These are phyloP conservation scores for Nesidiocoris tenuis DNA, from an alignment of 2,888 invertebrate species.

Conservation along the genomic window DNA sequence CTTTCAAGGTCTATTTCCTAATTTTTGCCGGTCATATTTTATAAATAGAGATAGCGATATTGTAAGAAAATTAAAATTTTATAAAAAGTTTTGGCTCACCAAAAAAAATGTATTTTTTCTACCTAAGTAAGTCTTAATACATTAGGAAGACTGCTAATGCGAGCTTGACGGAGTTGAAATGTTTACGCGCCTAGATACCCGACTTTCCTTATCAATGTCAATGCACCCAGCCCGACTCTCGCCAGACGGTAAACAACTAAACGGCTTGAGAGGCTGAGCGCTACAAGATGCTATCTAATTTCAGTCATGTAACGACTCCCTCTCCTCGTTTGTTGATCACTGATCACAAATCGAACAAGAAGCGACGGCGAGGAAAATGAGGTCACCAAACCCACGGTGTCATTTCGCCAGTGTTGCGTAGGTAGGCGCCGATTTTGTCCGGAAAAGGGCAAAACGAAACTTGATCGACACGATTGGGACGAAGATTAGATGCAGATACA, in stretches of 20 bases:
- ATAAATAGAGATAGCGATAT: too few relatives aligned
- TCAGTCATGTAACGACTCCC: not conserved
- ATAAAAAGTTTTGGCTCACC: too few relatives aligned
- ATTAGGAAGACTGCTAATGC: too few relatives aligned
- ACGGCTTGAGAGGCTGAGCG: not conserved
- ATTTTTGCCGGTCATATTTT: too few relatives aligned
- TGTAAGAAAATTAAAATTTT: too few relatives aligned
- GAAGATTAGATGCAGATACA: too few relatives aligned
- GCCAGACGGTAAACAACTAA: slow-evolving; percentile 8
- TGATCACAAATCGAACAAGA: not conserved
- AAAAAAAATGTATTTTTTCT: too few relatives aligned
- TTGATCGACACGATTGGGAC: too few relatives aligned
- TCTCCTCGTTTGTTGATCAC: not conserved
- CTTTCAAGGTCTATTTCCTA: too few relatives aligned
- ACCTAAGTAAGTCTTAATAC: too few relatives aligned
- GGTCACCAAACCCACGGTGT: not conserved
- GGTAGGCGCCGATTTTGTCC: not conserved
- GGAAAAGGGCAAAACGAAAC: not conserved
- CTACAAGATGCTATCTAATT: slow-evolving; percentile 9
- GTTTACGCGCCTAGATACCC: not conserved
- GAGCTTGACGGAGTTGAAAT: too few relatives aligned
- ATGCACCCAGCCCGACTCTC: too few relatives aligned
- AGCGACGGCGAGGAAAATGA: not conserved
- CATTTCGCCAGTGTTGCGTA: not conserved
- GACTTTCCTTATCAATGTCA: not conserved